Evolutionary conservation across 2,888 invertebrate species (phyloP).

Genomic region (Lepidocyrtoides sp.): DNA sequence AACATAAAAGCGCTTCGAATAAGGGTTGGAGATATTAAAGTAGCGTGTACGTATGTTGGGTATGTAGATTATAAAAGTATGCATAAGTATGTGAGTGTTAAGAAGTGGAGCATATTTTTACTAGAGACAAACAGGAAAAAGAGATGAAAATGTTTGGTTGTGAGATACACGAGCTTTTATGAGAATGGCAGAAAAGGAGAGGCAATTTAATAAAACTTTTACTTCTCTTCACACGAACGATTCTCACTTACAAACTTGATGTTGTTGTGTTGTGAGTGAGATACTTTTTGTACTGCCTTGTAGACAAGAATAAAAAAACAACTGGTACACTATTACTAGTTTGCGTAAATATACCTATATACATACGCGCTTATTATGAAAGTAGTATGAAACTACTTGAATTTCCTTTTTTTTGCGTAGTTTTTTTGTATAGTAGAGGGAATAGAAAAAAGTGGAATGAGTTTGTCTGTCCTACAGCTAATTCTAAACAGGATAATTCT

Average conservation of each 20-base stretch:
- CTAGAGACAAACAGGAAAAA: constrained; percentile 30
- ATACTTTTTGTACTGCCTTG: constrained; percentile 25
- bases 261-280: constrained; percentile 43
- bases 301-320: constrained; percentile 10
- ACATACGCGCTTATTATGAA: neutral
- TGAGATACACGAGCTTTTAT: constrained; percentile 65
- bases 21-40: neutral
- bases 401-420: neutral
- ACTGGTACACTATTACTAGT: neutral
- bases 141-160: constrained; percentile 54
- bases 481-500: constrained; percentile 80
- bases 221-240: constrained; percentile 58
- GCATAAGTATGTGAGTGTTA: neutral
- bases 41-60: neutral
- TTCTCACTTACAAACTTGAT: constrained; percentile 14
- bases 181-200: constrained; percentile 73
- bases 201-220: constrained; percentile 80
- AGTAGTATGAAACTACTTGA: neutral
- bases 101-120: constrained; percentile 32
- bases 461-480: constrained; percentile 47
- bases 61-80: neutral
- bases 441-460: constrained; percentile 14
- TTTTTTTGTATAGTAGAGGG: neutral
- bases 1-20: neutral
- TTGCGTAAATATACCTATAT: no score